A percentile compares a stretch with the other conserved stretches of the same genome.
These are phyloP conservation scores for Aplysina aerophoba DNA, from an alignment of 37 sponge, comb jelly and placozoan genomes.

Conservation along the genomic window DNA sequence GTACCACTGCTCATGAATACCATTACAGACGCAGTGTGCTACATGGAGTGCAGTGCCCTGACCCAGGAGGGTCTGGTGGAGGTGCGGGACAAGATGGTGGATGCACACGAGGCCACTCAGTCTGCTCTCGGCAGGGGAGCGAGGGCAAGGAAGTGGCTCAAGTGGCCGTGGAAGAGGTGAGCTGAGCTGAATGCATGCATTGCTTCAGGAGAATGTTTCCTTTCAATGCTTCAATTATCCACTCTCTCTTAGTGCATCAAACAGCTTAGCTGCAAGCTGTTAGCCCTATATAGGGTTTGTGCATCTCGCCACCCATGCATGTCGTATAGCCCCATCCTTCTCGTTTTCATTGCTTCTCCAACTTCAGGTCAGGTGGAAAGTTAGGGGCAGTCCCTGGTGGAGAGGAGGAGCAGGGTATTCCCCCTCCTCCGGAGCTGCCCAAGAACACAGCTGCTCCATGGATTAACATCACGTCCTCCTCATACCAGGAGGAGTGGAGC, in stretches of 20 bases:
- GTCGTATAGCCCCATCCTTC: neutral
- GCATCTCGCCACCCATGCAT: too few species aligned
- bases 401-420: constrained; percentile 47
- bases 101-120: neutral
- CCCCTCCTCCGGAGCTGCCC: constrained; percentile 83
- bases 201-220: too few species aligned
- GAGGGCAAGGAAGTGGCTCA: constrained; percentile 39
- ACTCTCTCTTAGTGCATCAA: too few species aligned
- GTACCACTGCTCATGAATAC: too few species aligned
- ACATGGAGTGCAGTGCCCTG: constrained; percentile 80
- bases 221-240: too few species aligned
- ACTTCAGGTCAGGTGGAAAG: neutral
- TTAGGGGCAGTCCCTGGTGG: neutral
- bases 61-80: constrained; percentile 38
- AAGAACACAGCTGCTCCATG: constrained; percentile 71
- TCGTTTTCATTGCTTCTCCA: neutral
- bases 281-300: too few species aligned
- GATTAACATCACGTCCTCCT: constrained; percentile 76
- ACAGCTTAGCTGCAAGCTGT: too few species aligned
- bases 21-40: constrained; percentile 58
- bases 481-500: constrained; percentile 53
- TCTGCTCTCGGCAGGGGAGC: neutral
- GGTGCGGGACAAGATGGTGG: constrained; percentile 14
- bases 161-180: constrained; percentile 54
- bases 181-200: too few species aligned